Evolutionary conservation across 2,113 vertebrate species (phyloP).

Genomic region (Cynopterus brachyotis): DNA sequence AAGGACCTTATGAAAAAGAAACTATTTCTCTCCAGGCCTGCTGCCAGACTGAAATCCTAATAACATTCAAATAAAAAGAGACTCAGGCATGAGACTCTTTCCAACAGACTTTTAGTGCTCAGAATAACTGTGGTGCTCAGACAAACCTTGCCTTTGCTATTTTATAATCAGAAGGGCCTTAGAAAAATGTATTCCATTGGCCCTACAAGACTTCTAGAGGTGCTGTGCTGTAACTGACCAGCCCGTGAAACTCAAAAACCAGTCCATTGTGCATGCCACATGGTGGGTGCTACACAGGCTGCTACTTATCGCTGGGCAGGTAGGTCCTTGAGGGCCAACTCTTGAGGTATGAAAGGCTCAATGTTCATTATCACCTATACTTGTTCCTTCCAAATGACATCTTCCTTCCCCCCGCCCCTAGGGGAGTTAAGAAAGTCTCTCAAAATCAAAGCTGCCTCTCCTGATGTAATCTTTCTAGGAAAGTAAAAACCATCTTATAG

Average conservation of each 20-base stretch:
- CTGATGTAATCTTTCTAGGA: not conserved
- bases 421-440: not conserved
- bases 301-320: not conserved
- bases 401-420: not conserved
- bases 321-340: not conserved
- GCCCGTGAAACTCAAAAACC: not conserved
- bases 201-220: not conserved
- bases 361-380: not conserved
- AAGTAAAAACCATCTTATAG: not conserved
- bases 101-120: not conserved
- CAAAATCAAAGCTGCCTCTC: not conserved
- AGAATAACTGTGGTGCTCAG: not conserved
- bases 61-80: not conserved
- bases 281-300: not conserved
- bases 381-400: not conserved
- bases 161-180: not conserved
- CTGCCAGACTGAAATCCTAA: not conserved
- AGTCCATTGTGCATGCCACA: not conserved
- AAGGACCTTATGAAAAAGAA: not conserved
- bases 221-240: not conserved
- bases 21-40: not conserved
- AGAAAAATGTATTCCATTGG: not conserved
- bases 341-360: not conserved
- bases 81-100: not conserved
- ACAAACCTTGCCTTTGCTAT: not conserved